Base-by-base conservation (phyloP, 2,888 invertebrate genomes). In the Plusia festucae region DNA sequence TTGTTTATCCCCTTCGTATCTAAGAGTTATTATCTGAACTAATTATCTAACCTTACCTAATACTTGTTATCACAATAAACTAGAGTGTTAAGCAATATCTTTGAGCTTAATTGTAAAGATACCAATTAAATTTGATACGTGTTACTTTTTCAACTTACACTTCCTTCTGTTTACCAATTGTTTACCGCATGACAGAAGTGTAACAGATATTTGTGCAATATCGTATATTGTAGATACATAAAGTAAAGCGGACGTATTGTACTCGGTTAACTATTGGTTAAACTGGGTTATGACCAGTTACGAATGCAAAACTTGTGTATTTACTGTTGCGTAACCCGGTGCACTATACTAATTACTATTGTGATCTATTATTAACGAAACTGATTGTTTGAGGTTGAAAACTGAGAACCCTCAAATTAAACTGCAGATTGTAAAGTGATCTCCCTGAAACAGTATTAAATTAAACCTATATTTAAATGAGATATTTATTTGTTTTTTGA, bases 271-370 rank as follows among this genome's bases (percentile, higher is more conserved):
- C 51, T 63, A 68, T 74, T 60, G 73, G 51, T 68, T 65, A 24
- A 68, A 77, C 58, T 66, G 40, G 76, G 73, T 79, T 78, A 69
- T 65, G 51, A 67, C 49, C 58, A 46, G 58, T 61, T 64, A 57
- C 52, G 62, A 67, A 73, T 63, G 68, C 73, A 63, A 68, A 69
- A 65, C 62, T 65, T 55, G 52, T 73, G 40, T 69, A 60, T 53
- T 57, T 55, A 66, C 34, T 74, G 53, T 79, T 65, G 57, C 52
- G 49, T 62, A 77, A 73, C 49, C 32, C 34, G 16, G 49, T 68
- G 65, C 66, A 65, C 60, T 80, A 60, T 40, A 40, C 49, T 52
- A 53, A 64, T 52, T 40, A 40, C 49, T 52, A 53, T 65, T 52
- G 34, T 61, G 67, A 53, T 73, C 65, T 68, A 58, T 68, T 62